These are phyloP conservation scores for Leptinotarsa tumamoca DNA, from an alignment of 2,888 invertebrate genomes.

Conservation along the genomic window DNA sequence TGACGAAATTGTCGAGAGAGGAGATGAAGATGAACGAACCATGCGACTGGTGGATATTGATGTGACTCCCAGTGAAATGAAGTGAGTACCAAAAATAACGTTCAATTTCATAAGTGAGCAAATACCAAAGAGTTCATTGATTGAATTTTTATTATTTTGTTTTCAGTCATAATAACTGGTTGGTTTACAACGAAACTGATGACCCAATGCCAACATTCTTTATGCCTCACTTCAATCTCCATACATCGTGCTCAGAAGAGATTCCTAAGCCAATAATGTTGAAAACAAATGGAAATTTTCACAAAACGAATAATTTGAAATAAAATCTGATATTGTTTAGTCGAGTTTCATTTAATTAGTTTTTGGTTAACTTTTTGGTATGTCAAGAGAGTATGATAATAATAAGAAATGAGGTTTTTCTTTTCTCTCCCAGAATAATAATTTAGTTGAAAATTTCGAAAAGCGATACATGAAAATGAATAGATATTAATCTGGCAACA, in stretches of 20 bases:
- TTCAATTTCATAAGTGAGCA: too few relatives aligned
- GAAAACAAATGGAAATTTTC: neutral
- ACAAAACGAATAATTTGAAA: neutral
- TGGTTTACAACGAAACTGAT: slow-evolving; percentile 50
- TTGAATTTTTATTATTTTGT: slow-evolving; percentile 23
- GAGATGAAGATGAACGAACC: slow-evolving; percentile 25
- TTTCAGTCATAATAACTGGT: slow-evolving; percentile 41
- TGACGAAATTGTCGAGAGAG: slow-evolving; percentile 35
- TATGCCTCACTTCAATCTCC: slow-evolving; percentile 45
- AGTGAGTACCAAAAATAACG: slow-evolving; percentile 38
- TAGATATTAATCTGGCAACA: too few relatives aligned
- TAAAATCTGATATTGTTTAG: too few relatives aligned
- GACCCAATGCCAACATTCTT: slow-evolving; percentile 35
- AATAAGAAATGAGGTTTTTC: too few relatives aligned
- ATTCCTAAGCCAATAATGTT: slow-evolving; percentile 48
- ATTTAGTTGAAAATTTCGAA: too few relatives aligned
- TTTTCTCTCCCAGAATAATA: too few relatives aligned
- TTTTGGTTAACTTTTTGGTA: too few relatives aligned
- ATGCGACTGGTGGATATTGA: slow-evolving; percentile 50
- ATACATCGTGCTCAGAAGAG: slow-evolving; percentile 49
- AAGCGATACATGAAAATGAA: too few relatives aligned
- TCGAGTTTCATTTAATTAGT: too few relatives aligned
- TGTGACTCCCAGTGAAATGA: slow-evolving; percentile 50
- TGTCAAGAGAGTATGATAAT: too few relatives aligned
- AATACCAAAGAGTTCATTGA: neutral